Evolutionary conservation across 1,140 invertebrate genomes (phyloP), one percentile per base, ranked within the genome.

Genomic region (Rhagoletis zephyria): DNA sequence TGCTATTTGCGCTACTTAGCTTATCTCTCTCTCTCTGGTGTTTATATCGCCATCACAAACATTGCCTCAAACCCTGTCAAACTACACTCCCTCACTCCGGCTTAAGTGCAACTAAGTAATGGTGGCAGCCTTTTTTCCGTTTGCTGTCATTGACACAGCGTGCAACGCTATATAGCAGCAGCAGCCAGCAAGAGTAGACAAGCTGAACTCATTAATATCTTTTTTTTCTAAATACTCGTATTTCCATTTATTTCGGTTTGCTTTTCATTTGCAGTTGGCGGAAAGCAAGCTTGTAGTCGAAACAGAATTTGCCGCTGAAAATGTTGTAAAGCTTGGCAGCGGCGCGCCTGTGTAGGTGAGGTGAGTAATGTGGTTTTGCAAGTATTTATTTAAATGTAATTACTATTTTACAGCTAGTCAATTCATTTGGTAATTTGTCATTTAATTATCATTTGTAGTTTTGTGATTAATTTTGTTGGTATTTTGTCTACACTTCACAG

Each of bases 331-430:
- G 4, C 40, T 67, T 4, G 1, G 9, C 16, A 1, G 9, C 16
- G 4, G 0, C 9, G n/a, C 30, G 19, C 10, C 51, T 56, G 10
- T 10, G 10, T 40, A 16, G n/a, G 5, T 67, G 30, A 4, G n/a
- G n/a, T n/a, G 6, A 6, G 45, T n/a, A 48, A 6, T 5, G n/a
- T 51, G 5, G 12, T 51, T 77, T 77, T 56, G 48, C 48, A n/a
- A 81, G 74, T 81, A 81, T 81, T 81, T 81, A 81, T 81, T 81
- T 81, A 81, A 81, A 81, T 81, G 45, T 81, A 81, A 81, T 81
- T 81, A 59, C 74, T 81, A 81, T 81, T 81, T 81, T 81, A 12
- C 48, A 56, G 74, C 9, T 81, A 30, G 74, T 30, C 48, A 10
- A 81, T 81, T 56, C 45, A 59, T 56, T 81, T 81, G 74, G 74